Evolutionary conservation across 2,113 vertebrate genomes (phyloP).

Genomic region (Xenopus tropicalis): UCB_Xtro_10.0 CM004445.2:109876001-109876500

Average conservation of each 20-base stretch:
- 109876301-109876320: conserved; percentile 64
- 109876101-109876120: no score
- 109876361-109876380: conserved; percentile 64
- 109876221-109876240: conserved; percentile 67
- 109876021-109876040: no score
- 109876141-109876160: background rate
- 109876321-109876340: conserved; percentile 70
- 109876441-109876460: conserved; percentile 44
- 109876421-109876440: conserved; percentile 59
- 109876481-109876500: conserved; percentile 52
- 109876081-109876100: no score
- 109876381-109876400: conserved; percentile 43
- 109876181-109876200: conserved; percentile 54
- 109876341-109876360: conserved; percentile 73
- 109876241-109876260: conserved; percentile 64
- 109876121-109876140: no score
- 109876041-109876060: no score
- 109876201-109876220: conserved; percentile 69
- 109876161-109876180: background rate
- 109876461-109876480: conserved; percentile 53
- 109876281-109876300: conserved; percentile 51
- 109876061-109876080: no score
- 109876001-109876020: no score
- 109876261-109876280: conserved; percentile 47
- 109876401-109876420: conserved; percentile 45